Conservation (phyloP, 2,888 invertebrate species). For the Drosophila emarginata region DNA sequence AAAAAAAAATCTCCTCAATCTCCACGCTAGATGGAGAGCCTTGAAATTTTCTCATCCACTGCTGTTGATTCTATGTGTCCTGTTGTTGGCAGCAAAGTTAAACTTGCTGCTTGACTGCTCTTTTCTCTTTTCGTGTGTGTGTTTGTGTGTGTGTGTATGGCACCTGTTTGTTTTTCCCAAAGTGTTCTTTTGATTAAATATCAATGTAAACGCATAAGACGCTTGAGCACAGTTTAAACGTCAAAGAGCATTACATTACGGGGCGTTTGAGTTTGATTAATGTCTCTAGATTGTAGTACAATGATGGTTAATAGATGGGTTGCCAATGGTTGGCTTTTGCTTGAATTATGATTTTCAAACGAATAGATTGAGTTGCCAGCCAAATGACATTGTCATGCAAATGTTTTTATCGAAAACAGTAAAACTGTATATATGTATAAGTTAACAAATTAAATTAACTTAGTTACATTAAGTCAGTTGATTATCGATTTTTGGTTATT, state of each 20-base stretch:
- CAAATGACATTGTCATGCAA: slow-evolving; percentile 22
- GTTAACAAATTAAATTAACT: too few species aligned
- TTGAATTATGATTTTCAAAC: slow-evolving; percentile 20
- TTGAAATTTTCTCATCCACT: background rate
- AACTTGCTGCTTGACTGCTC: slow-evolving; percentile 20
- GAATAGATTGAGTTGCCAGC: slow-evolving; percentile 1
- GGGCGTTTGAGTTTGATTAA: slow-evolving; percentile 59
- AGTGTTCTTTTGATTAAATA: slow-evolving; percentile 57
- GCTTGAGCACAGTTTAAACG: slow-evolving; percentile 46
- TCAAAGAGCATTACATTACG: slow-evolving; percentile 13
- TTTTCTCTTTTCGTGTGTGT: background rate
- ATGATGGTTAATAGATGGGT: background rate
- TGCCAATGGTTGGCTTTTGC: slow-evolving; percentile 24
- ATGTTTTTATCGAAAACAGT: slow-evolving; percentile 43
- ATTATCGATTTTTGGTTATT: too few species aligned
- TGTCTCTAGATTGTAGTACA: slow-evolving; percentile 28
- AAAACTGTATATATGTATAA: background rate
- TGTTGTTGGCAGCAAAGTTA: slow-evolving; percentile 6
- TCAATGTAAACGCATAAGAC: slow-evolving; percentile 39
- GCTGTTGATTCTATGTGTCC: background rate
- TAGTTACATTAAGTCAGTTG: too few species aligned
- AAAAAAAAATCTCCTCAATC: too few species aligned
- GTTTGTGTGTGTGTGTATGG: background rate
- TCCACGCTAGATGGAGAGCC: background rate
- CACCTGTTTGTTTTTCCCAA: slow-evolving; percentile 30